Conservation (phyloP, 2,113 vertebrate genomes). For the Physeter macrocephalus region DNA sequence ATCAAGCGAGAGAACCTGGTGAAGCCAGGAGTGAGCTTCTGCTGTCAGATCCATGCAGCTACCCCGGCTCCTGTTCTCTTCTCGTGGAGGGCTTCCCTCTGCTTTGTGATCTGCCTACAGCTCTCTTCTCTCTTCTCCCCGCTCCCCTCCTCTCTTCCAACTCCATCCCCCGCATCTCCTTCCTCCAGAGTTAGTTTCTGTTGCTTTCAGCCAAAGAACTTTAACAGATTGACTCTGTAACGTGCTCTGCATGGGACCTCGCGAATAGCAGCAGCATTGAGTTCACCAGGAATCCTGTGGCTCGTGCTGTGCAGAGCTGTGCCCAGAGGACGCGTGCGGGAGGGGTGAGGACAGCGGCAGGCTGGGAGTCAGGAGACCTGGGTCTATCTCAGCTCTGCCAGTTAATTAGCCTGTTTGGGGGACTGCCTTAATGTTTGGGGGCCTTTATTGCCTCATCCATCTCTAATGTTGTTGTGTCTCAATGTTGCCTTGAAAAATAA, state of each 20-base stretch:
- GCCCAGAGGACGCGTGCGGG: background rate
- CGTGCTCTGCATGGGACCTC: background rate
- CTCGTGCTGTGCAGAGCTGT: background rate
- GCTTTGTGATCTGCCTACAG: background rate
- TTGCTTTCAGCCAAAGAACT: background rate
- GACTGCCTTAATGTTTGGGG: background rate
- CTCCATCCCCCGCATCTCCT: background rate
- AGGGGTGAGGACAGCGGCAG: background rate
- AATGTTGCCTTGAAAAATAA: background rate
- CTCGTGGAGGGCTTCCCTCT: background rate
- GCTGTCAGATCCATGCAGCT: background rate
- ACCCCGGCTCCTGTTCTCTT: no score
- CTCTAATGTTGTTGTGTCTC: background rate
- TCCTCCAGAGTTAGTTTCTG: background rate
- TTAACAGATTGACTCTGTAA: background rate
- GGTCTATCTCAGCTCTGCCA: background rate
- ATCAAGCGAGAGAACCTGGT: background rate
- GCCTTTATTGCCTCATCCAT: background rate
- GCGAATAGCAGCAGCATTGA: background rate
- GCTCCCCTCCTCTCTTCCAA: rapidly evolving
- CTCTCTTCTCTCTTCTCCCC: no score
- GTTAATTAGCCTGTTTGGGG: background rate
- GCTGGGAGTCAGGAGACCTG: background rate
- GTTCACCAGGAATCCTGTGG: background rate
- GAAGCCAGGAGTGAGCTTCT: background rate